phyloP scores from a whole-genome alignment of 2,888 invertebrate genomes.

The Himalopsyche tibetana region DNA sequence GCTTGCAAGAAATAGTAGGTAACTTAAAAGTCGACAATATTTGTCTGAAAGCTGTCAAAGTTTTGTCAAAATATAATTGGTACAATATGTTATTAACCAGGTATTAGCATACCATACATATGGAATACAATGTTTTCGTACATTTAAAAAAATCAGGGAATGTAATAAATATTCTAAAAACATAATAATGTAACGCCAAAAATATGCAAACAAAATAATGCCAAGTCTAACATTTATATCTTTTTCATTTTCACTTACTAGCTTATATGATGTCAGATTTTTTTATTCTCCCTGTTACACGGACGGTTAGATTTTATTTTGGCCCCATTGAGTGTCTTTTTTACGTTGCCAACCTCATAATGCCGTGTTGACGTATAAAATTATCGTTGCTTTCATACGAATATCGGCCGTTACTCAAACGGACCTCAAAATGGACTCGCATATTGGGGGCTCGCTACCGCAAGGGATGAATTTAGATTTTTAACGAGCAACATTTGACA shows the following conservation, averaged over 20 bases:
- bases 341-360: conserved; percentile 2
- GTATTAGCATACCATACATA: too few species aligned
- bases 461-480: conserved; percentile 10
- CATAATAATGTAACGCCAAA: background rate
- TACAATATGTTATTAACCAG: too few species aligned
- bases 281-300: conserved; percentile 8
- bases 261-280: background rate
- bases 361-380: conserved; percentile 55
- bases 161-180: background rate
- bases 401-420: conserved; percentile 39
- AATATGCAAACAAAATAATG: background rate
- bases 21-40: too few species aligned
- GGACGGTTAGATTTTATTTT: conserved; percentile 17
- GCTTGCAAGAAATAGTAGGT: too few species aligned
- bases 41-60: too few species aligned
- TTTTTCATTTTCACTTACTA: conserved; percentile 1
- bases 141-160: background rate
- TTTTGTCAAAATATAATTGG: too few species aligned
- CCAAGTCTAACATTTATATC: background rate
- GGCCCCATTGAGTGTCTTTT: conserved; percentile 23
- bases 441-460: background rate
- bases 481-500: conserved; percentile 15
- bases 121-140: too few species aligned
- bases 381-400: conserved; percentile 54
- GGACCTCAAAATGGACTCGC: conserved; percentile 11